phyloP scores from a whole-genome alignment of 1,140 invertebrate species.

The Zaprionus ornatus region DNA sequence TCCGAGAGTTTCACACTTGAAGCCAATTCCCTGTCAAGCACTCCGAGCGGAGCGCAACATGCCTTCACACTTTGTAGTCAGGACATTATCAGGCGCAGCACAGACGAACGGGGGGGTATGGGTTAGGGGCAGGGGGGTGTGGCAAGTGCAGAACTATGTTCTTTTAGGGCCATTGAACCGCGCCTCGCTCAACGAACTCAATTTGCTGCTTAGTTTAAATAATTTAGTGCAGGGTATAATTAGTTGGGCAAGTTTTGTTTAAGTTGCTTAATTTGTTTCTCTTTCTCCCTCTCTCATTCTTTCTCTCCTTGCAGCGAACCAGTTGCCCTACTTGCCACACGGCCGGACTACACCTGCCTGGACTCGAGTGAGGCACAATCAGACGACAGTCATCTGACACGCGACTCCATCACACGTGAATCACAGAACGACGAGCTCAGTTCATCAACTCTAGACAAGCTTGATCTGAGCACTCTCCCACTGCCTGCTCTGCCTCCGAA shows the following conservation, averaged over 20 bases:
- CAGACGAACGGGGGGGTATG: background rate
- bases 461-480: slow-evolving; percentile 77
- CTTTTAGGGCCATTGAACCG: slow-evolving; percentile 19
- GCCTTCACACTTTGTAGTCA: slow-evolving; percentile 27
- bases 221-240: slow-evolving; percentile 2
- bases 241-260: background rate
- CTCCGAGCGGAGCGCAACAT: slow-evolving; percentile 14
- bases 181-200: slow-evolving; percentile 8
- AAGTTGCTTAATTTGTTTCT: slow-evolving; percentile 10
- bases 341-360: slow-evolving; percentile 70
- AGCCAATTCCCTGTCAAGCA: slow-evolving; percentile 38
- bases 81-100: slow-evolving; percentile 6
- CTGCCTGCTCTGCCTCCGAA: slow-evolving; percentile 77
- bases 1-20: slow-evolving; percentile 28
- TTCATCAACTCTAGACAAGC: slow-evolving; percentile 76
- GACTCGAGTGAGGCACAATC: slow-evolving; percentile 80
- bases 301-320: slow-evolving; percentile 22
- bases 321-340: slow-evolving; percentile 21
- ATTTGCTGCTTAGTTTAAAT: slow-evolving; percentile 14
- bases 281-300: background rate
- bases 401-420: slow-evolving; percentile 75
- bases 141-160: slow-evolving; percentile 27
- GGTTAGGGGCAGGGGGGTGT: background rate
- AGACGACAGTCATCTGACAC: slow-evolving; percentile 81
- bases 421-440: slow-evolving; percentile 80